Percentiles rank a stretch among this genome's conserved stretches.
Conservation (phyloP, 2,888 invertebrate genomes). For the Julus scanicus region DNA sequence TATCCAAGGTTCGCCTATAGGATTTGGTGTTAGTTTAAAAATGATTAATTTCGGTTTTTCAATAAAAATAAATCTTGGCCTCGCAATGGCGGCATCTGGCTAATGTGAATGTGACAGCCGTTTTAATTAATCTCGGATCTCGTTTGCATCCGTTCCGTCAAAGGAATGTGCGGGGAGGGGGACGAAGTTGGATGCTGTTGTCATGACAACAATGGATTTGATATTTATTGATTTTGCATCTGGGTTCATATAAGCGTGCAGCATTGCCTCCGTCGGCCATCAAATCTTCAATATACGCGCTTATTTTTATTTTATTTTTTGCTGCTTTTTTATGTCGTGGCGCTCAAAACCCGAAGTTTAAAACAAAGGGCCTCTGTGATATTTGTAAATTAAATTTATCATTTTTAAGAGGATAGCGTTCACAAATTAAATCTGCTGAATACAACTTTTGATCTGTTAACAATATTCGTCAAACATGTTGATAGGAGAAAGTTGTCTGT, state of each 20-base stretch:
- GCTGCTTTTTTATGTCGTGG: background rate
- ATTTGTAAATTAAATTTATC: background rate
- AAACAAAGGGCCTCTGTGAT: background rate
- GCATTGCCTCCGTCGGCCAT: conserved; percentile 6
- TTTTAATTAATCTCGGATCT: conserved; percentile 39
- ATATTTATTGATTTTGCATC: conserved; percentile 47
- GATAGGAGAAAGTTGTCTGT: background rate
- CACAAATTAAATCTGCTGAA: too few species aligned
- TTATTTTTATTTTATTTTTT: background rate
- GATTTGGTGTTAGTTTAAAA: background rate
- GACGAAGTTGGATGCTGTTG: conserved; percentile 16
- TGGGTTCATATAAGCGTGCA: conserved; percentile 2
- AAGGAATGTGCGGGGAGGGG: background rate
- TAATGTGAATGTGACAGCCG: conserved; percentile 7
- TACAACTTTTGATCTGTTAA: too few species aligned
- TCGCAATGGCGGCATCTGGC: background rate
- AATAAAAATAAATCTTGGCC: conserved; percentile 8
- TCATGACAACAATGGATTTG: conserved; percentile 45
- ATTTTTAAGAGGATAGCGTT: too few species aligned
- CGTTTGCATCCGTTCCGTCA: conserved; percentile 11
- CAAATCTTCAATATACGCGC: background rate
- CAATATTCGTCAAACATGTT: too few species aligned
- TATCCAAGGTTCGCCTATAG: background rate
- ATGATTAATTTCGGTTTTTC: background rate
- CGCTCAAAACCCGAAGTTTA: background rate